Conservation (phyloP, 2,797 vertebrate genomes). For the Spinus pinus region DNA sequence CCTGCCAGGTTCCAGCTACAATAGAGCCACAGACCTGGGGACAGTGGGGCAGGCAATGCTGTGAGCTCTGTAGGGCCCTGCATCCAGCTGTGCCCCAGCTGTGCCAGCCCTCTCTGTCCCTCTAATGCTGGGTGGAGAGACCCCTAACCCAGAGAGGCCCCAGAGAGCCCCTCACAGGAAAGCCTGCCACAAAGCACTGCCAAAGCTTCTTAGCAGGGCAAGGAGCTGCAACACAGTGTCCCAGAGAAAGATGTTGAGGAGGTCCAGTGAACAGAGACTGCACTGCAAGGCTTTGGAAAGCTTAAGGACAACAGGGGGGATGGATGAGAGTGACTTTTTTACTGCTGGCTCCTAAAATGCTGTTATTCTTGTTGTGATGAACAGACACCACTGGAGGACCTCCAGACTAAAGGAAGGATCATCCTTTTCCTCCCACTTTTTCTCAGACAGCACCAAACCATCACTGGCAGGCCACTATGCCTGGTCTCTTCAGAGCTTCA, state of each 20-base stretch:
- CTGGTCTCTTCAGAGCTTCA: not conserved
- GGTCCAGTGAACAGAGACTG: accelerated
- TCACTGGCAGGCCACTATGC: not conserved
- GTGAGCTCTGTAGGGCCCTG: accelerated
- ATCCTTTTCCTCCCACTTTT: not conserved
- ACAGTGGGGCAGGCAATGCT: accelerated
- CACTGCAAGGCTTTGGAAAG: not conserved
- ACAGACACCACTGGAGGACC: not conserved
- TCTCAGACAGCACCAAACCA: not conserved
- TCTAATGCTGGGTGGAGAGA: not conserved
- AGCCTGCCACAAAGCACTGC: not conserved
- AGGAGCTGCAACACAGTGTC: not conserved
- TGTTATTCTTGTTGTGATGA: accelerated
- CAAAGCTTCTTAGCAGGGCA: not conserved
- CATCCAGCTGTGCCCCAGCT: not conserved
- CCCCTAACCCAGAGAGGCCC: not conserved
- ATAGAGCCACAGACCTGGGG: not conserved
- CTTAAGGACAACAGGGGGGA: not conserved
- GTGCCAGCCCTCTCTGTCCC: not conserved
- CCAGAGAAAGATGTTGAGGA: not conserved
- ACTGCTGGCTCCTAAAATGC: not conserved
- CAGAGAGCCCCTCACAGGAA: not conserved
- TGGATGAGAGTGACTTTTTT: not conserved
- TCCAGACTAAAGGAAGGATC: not conserved
- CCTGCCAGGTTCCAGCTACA: not conserved